These are phyloP conservation scores for Mormyrus lacerda DNA, from an alignment of 2,113 vertebrate species.

Conservation along the genomic window DNA sequence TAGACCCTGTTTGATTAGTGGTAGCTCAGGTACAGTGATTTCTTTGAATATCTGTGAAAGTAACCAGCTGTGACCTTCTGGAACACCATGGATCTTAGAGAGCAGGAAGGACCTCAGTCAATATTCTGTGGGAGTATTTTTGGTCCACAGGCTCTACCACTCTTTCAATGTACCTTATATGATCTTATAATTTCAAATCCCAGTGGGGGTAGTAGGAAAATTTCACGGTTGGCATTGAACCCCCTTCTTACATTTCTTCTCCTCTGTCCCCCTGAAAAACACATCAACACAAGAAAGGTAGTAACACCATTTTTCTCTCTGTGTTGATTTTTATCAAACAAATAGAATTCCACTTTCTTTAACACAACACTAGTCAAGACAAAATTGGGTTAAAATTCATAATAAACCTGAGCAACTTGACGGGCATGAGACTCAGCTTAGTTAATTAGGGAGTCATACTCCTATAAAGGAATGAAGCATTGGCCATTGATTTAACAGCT, in stretches of 20 bases:
- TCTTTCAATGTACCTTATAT: conserved; percentile 28
- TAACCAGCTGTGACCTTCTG: conserved; percentile 27
- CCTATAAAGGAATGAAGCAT: not conserved
- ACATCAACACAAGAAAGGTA: not conserved
- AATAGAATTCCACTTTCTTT: not conserved
- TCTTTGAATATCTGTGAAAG: conserved; percentile 36
- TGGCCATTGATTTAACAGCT: not conserved
- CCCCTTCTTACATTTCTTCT: conserved; percentile 20
- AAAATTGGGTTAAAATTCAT: conserved; percentile 15
- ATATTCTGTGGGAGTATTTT: conserved; percentile 39
- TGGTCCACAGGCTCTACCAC: conserved; percentile 28
- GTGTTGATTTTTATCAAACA: not conserved
- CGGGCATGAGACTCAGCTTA: not conserved
- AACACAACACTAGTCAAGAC: conserved; percentile 1
- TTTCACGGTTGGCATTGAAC: conserved; percentile 22
- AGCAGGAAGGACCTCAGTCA: conserved; percentile 34
- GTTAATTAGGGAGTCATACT: not conserved
- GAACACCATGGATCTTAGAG: conserved; percentile 37
- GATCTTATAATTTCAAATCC: conserved; percentile 42
- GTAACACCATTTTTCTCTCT: not conserved
- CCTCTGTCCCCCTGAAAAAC: not conserved
- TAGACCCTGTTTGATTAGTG: conserved; percentile 29
- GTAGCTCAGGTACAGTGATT: conserved; percentile 31
- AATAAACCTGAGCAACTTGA: not conserved
- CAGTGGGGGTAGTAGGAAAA: conserved; percentile 31